Evolutionary conservation across 2,797 vertebrate species (phyloP).

Genomic region (Acrossocheilus fasciatus): DNA sequence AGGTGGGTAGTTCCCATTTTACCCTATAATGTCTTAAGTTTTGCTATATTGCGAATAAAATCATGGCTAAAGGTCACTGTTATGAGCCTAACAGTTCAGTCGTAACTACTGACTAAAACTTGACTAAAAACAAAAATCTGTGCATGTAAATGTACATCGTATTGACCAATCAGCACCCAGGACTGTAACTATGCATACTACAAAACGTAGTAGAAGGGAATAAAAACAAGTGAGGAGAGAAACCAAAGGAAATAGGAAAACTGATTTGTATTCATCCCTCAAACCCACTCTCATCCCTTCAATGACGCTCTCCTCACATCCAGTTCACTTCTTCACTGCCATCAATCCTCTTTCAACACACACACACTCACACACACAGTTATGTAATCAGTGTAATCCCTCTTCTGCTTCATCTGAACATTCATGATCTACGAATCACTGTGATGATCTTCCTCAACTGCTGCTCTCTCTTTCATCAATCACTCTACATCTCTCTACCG

Average conservation of each 20-base stretch:
- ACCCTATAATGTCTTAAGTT: neutral
- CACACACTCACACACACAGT: neutral
- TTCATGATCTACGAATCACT: conserved; percentile 33
- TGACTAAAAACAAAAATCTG: neutral
- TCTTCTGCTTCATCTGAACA: conserved; percentile 21
- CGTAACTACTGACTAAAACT: neutral
- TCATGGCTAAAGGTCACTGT: neutral
- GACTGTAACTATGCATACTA: neutral
- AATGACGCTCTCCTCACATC: neutral
- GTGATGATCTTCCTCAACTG: conserved; percentile 8
- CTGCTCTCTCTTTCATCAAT: conserved; percentile 24
- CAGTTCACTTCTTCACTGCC: neutral
- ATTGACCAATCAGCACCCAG: neutral
- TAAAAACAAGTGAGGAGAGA: neutral
- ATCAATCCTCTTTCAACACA: neutral
- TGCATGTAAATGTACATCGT: neutral
- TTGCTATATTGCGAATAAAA: neutral
- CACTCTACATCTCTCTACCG: neutral
- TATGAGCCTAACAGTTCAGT: neutral
- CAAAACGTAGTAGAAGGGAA: neutral
- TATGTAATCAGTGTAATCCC: conserved; percentile 38
- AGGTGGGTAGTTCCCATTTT: neutral
- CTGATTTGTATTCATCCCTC: conserved; percentile 19
- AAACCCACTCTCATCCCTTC: neutral
- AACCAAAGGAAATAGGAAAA: neutral